Base-by-base conservation (phyloP, 2,797 vertebrate species). In the Anguilla obscura region DNA sequence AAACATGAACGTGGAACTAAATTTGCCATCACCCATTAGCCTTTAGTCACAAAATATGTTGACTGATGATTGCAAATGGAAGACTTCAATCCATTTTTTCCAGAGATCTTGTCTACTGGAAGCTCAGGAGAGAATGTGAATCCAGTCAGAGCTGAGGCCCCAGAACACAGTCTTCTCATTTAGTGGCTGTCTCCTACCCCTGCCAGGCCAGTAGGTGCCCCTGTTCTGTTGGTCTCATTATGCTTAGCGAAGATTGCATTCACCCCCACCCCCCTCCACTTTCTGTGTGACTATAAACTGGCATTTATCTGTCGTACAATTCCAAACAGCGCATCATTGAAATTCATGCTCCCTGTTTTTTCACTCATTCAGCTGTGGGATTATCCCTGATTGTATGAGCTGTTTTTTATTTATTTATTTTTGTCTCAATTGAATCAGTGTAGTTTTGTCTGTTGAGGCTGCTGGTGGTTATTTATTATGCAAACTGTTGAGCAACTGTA, bases 311-410 rank as follows among this genome's bases (percentile, higher is more conserved):
- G 80, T 74, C 82, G 4, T 10, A 48, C 63, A 48, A 4, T 76
- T 83, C 82, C 12, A 66, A 85, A 88, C 36, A n/a, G n/a, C 58
- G 58, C 82, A 24, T 88, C 82, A 74, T 88, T 88, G 82, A 85
- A 33, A 88, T 88, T 84, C 87, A 88, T 85, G 63, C 36, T 40
- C 6, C 80, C 87, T 85, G 3, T 50, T 76, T 76, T 76, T 76
- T 45, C 74, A 18, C 3, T 63, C 30, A 63, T 85, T 88, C 82
- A 85, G 69, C 80, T 56, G 60, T 48, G 33, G 63, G 63, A 74
- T 88, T 27, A 45, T 54, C 76, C n/a, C 27, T 87, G 87, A 88
- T 63, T 21, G 48, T 50, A 63, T 12, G 58, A 16, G 80, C 27
- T 50, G 58, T 52, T 84, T 50, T 82, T 87, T 80, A 40, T 18